phyloP scores from a whole-genome alignment of 2,113 vertebrate genomes.

The Podarcis cretensis region DNA sequence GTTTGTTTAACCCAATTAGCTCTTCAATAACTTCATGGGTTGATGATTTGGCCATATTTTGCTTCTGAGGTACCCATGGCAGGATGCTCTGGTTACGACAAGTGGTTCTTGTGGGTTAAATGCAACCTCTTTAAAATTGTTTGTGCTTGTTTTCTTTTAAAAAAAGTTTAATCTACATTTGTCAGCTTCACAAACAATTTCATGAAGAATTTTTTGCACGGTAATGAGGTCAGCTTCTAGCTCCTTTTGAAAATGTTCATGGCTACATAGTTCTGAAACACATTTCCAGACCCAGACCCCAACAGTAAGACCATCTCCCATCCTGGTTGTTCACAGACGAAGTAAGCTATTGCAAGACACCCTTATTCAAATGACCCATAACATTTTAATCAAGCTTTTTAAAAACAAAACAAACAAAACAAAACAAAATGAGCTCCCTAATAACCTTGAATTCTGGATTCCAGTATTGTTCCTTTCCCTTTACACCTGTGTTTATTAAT shows the following conservation, averaged over 20 bases:
- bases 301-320: background rate
- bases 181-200: background rate
- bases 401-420: background rate
- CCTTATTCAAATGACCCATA: background rate
- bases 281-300: background rate
- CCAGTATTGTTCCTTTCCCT: background rate
- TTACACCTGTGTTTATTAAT: background rate
- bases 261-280: background rate
- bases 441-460: background rate
- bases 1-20: background rate
- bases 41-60: background rate
- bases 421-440: no score
- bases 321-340: background rate
- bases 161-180: background rate
- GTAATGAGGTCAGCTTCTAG: background rate
- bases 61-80: slow-evolving; percentile 16
- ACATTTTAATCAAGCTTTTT: background rate
- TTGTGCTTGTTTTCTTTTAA: background rate
- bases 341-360: background rate
- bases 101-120: slow-evolving; percentile 58
- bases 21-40: background rate
- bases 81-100: slow-evolving; percentile 51
- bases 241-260: background rate
- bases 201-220: background rate
- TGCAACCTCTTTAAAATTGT: slow-evolving; percentile 22